phyloP scores from a whole-genome alignment of 1,140 invertebrate genomes.

The Lepidurus couesii region DNA sequence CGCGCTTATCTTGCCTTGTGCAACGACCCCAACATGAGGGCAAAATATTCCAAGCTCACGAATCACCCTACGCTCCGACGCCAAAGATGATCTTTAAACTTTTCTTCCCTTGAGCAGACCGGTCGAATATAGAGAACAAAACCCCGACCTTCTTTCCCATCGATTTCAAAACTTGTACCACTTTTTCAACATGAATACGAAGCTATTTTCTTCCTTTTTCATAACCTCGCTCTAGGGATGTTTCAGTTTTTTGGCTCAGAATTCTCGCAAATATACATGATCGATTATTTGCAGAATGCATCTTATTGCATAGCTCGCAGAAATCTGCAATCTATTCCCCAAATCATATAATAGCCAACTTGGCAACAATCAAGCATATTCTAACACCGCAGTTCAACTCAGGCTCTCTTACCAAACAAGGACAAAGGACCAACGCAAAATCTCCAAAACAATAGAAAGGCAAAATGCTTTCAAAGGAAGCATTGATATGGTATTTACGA shows the following conservation, averaged over 20 bases:
- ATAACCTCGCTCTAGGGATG: not conserved
- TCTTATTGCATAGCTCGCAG: not conserved
- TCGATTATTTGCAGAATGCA: not conserved
- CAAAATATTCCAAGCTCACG: not conserved
- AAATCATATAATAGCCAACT: not conserved
- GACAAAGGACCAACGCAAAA: not conserved
- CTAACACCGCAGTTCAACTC: not conserved
- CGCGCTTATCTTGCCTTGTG: not conserved
- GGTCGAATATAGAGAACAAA: not conserved
- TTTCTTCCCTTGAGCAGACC: not conserved
- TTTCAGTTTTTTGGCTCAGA: not conserved
- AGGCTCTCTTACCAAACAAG: not conserved
- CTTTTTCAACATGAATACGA: not conserved
- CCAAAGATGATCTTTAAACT: not conserved
- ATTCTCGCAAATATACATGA: not conserved
- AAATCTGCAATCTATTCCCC: not conserved
- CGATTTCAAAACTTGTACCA: not conserved
- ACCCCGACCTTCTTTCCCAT: not conserved
- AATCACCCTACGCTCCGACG: not conserved
- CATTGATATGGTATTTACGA: too few species aligned
- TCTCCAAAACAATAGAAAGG: not conserved
- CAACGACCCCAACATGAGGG: conserved; percentile 4
- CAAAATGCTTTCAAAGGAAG: too few species aligned
- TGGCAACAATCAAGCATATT: not conserved
- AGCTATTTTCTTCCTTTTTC: not conserved